These are phyloP conservation scores for Drosophila suboccidentalis DNA, from an alignment of 2,888 invertebrate species.

Conservation along the genomic window DNA sequence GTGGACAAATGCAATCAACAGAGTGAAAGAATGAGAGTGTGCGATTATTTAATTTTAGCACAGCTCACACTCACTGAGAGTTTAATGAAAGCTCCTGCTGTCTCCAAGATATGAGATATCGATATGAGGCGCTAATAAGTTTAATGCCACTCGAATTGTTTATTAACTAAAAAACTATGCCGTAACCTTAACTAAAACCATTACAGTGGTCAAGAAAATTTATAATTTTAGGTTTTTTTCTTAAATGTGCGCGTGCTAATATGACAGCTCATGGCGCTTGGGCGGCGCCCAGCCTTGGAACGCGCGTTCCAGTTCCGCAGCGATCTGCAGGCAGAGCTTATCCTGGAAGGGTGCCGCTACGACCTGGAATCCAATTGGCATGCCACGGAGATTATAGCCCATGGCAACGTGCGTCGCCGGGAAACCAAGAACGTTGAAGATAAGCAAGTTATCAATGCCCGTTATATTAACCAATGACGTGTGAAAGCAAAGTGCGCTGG, in stretches of 20 bases:
- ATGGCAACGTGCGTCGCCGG: slow-evolving; percentile 92
- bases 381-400: slow-evolving; percentile 87
- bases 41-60: slow-evolving; percentile 8
- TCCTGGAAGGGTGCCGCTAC: slow-evolving; percentile 92
- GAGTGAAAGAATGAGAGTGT: background rate
- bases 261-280: slow-evolving; percentile 47
- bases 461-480: slow-evolving; percentile 87
- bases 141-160: background rate
- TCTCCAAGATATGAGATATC: slow-evolving; percentile 2
- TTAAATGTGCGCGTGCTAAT: background rate
- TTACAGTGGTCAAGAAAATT: slow-evolving; percentile 1
- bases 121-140: background rate
- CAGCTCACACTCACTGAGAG: background rate
- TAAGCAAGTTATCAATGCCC: slow-evolving; percentile 69
- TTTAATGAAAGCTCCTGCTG: slow-evolving; percentile 7
- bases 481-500: slow-evolving; percentile 89
- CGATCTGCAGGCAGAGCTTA: slow-evolving; percentile 92
- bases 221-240: background rate
- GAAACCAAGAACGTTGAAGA: slow-evolving; percentile 88
- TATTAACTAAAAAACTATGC: slow-evolving; percentile 9
- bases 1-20: background rate
- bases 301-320: slow-evolving; percentile 90
- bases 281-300: slow-evolving; percentile 94
- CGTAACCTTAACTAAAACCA: slow-evolving; percentile 46
- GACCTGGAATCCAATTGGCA: slow-evolving; percentile 93